Evolutionary conservation across 2,113 vertebrate species (phyloP), one percentile per base, ranked within the genome.

Genomic region (Tetrax tetrax): DNA sequence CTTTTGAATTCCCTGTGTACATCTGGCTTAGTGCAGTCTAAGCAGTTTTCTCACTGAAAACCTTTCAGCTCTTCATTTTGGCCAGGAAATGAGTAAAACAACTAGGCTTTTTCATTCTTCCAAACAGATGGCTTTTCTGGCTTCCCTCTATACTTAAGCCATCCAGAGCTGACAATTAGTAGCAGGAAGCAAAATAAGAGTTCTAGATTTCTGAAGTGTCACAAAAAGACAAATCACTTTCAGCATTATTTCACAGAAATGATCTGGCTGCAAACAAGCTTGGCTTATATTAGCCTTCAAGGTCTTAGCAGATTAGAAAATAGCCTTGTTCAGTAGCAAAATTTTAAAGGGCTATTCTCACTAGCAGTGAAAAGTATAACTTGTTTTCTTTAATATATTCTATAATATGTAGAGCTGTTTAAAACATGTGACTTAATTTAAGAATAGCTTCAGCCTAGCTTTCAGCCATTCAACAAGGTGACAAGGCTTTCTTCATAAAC

Each of bases 11-110:
- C 83, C 53, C 33, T 53, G 2, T 64, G 63, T 95, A 72, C 94
- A 97, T 95, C 95, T 97, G 96, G 89, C 94, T 95, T 97, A 94
- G 81, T 96, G 94, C 96, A 95, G 89, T 47, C 95, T 97, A 96
- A 96, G 96, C 96, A 95, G 83, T 96, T 97, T 96, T 96, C 89
- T 96, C 78, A 96, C 91, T 97, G 89, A 96, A 96, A 96, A 95
- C 89, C 96, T 96, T 96, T 97, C 94, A 97, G 95, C 92, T 96
- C 89, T 96, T 96, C 89, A 45, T 94, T 95, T 96, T 97, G 65
- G 93, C 84, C 95, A 96, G 96, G 96, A 97, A 97, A 95, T 96
- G 95, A 97, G 95, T 95, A 97, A 95, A 97, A 96, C 95, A 97
- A 96, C 51, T 96, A 96, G 94, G 94, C 96, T 96, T 95, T 96